Percentiles rank a stretch among this genome's conserved stretches.
Evolutionary conservation across 2,797 vertebrate genomes (phyloP).

Genomic region (Saxicola maurus): DNA sequence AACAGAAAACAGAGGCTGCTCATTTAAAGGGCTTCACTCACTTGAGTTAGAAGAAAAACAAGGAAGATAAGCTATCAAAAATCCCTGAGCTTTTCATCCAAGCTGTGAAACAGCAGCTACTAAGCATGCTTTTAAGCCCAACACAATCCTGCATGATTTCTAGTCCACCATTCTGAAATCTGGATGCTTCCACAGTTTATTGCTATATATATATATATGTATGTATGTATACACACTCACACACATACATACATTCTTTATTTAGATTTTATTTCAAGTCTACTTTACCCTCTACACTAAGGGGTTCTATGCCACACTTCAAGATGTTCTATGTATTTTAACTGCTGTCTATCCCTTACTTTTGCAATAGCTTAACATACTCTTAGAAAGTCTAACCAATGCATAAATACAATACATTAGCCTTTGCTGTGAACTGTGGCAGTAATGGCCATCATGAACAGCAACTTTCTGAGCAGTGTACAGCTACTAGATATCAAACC

Average conservation of each 20-base stretch:
- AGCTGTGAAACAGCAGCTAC: not conserved
- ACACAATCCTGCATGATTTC: not conserved
- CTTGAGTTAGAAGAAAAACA: rapidly evolving
- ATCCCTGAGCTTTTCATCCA: rapidly evolving
- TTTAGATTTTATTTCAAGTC: not conserved
- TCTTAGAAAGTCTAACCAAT: not conserved
- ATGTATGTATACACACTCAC: rapidly evolving
- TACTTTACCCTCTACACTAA: not conserved
- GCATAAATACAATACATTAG: not conserved
- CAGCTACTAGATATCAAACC: not conserved
- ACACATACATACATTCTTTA: rapidly evolving
- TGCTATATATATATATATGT: no score
- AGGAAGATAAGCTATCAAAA: not conserved
- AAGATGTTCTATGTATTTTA: not conserved
- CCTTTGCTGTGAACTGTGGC: not conserved
- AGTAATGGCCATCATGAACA: rapidly evolving
- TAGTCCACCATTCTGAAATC: not conserved
- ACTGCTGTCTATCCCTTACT: not conserved
- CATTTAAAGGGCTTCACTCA: rapidly evolving
- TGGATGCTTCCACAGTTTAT: not conserved
- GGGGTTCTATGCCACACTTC: not conserved
- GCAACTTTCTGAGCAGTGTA: not conserved
- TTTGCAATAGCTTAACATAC: not conserved
- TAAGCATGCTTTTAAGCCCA: not conserved
- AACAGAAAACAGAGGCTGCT: not conserved